Base-by-base conservation (phyloP, 2,113 vertebrate species). In the Acinonyx jubatus region DNA sequence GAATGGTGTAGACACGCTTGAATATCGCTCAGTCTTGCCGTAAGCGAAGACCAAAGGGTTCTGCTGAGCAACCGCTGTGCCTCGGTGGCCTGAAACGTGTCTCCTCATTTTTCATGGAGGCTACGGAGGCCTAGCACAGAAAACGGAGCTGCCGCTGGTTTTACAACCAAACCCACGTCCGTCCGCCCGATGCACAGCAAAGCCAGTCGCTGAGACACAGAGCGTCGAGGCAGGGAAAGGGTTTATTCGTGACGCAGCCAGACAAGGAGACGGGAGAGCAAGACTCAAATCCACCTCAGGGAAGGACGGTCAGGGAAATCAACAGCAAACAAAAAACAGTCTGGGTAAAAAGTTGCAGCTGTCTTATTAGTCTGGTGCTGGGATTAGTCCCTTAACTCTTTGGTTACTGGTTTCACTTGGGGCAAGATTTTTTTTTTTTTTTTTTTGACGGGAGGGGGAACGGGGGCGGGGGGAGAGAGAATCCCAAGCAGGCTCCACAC, bases 1-100 rank as follows among this genome's bases (percentile, higher is more conserved):
- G 71, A 76, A 68, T 3, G 5, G n/a, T 0, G 2, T 0, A 3
- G 68, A 7, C 50, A 10, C 0, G 4, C 23, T 21, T 4, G 10
- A 27, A 4, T 4, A 21, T 15, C 4, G 0, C 50, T 41, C 48
- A 2, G 25, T 36, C 15, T 55, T 16, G 38, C 41, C 48, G 73
- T 55, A 11, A 55, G 33, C 5, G 9, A 82, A 85, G 11, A 52
- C 65, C 8, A 3, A 18, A 27, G 7, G 7, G 6, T 27, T 50
- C 66, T 27, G 1, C 48, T 8, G 12, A 89, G 13, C 27, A 18
- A 4, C 48, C 23, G 27, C 38, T 36, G 16, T 31, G 38, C 38
- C 25, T 41, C 4, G 31, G 19, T 3, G 48, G 18, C 66, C 86
- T 85, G 71, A 31, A 7, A 36, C 74, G 25, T 50, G 9, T 73